Evolutionary conservation across 2,113 vertebrate species (phyloP), one percentile per base, ranked within the genome.

Genomic region (Andinoacara biseriatus): DNA sequence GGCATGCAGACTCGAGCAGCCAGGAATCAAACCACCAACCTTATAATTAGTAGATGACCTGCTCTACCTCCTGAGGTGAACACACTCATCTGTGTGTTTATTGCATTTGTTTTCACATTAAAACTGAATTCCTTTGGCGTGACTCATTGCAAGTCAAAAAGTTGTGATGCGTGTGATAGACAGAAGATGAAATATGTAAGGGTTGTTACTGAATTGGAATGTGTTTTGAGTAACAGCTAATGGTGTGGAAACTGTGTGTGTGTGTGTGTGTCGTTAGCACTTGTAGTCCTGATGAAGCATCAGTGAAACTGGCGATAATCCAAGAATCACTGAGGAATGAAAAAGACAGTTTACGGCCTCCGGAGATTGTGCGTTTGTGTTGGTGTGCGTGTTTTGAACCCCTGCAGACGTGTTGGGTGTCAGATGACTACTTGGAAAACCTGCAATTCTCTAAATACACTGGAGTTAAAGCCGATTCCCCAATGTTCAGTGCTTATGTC

Each of bases 311-410:
- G 43, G 76, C 88, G 84, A 86, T 79, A 75, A 86, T 82, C 60
- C 74, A 58, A 29, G 82, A 91, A 74, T 79, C 81, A 13, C 65
- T 85, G 81, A 84, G 46, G 54, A 78, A 87, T 90, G 80, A 90
- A 91, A 87, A 80, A 80, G 74, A 83, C 80, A 63, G 78, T 90
- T 91, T 77, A 63, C 81, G 76, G 20, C 14, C 69, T 85, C 57
- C 0, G 18, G 72, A 74, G 74, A 29, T 2, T 78, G 38, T 75
- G 35, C 46, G 58, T 40, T 38, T 56, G 62, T 76, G 61, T 38
- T 75, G 78, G 80, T 58, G 76, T 58, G 83, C 43, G 65, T 65
- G 83, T 29, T 6, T 5, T 1, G 31, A 88, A 24, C 69, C 43
- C 33, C 63, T 86, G 14, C 86, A 75, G 81, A 78, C 63, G 62